phyloP scores from a whole-genome alignment of 2,113 vertebrate genomes.

The Porphyrio hochstetteri region DNA sequence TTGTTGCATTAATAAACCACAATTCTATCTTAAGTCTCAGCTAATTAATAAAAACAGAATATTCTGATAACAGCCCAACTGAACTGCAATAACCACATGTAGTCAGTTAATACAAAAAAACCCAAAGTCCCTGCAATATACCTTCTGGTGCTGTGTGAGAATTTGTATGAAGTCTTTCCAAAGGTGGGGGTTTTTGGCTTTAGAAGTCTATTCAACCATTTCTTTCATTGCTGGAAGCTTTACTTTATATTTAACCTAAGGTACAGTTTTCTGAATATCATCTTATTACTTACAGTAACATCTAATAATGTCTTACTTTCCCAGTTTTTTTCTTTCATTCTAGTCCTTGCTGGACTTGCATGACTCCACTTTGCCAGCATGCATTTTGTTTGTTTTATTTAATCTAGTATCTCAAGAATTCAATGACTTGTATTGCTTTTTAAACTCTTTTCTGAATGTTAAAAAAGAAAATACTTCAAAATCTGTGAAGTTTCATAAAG shows the following conservation, averaged over 20 bases:
- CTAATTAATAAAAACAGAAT: neutral
- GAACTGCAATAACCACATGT: neutral
- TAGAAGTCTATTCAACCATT: neutral
- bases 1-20: neutral
- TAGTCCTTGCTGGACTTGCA: neutral
- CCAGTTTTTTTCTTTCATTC: neutral
- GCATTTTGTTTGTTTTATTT: neutral
- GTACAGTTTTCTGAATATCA: neutral
- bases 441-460: neutral
- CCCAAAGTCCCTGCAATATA: neutral
- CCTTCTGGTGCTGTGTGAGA: neutral
- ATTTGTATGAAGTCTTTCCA: constrained; percentile 10
- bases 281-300: neutral
- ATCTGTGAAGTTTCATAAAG: neutral
- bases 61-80: neutral
- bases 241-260: neutral
- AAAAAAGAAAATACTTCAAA: neutral
- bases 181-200: neutral
- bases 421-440: neutral
- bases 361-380: neutral
- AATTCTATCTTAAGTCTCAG: neutral
- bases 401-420: neutral
- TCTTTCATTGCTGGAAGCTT: constrained; percentile 3
- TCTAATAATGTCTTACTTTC: neutral
- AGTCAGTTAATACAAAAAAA: neutral